A percentile compares a stretch with the other conserved stretches of the same genome.
Evolutionary conservation across 2,797 vertebrate genomes (phyloP).

Genomic region (Iguana delicatissima): DNA sequence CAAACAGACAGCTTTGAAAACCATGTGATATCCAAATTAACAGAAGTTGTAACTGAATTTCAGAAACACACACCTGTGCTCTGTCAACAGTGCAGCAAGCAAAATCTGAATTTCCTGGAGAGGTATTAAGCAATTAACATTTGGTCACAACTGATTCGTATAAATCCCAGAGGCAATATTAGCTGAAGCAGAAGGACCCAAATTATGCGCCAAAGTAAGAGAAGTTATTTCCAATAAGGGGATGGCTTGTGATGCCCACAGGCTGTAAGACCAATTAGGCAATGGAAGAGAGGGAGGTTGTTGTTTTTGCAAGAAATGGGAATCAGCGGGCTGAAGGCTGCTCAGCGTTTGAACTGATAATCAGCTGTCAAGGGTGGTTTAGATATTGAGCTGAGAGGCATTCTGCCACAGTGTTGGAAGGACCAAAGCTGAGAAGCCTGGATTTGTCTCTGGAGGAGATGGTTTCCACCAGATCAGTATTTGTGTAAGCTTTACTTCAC

Average conservation of each 20-base stretch:
- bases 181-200: background rate
- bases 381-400: background rate
- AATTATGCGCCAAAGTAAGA: background rate
- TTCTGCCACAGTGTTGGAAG: background rate
- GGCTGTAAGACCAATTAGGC: background rate
- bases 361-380: background rate
- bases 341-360: background rate
- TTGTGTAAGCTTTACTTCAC: no score
- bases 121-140: background rate
- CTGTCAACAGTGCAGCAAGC: background rate
- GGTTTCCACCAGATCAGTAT: no score
- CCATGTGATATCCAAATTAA: background rate
- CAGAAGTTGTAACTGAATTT: background rate
- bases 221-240: background rate
- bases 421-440: background rate
- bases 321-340: rapidly evolving
- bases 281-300: background rate
- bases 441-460: background rate
- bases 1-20: background rate
- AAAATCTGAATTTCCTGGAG: background rate
- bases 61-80: background rate
- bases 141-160: background rate
- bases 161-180: background rate
- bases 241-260: background rate
- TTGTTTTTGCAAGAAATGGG: background rate